Conservation (phyloP, 2,113 vertebrate species). For the Otus sunia region DNA sequence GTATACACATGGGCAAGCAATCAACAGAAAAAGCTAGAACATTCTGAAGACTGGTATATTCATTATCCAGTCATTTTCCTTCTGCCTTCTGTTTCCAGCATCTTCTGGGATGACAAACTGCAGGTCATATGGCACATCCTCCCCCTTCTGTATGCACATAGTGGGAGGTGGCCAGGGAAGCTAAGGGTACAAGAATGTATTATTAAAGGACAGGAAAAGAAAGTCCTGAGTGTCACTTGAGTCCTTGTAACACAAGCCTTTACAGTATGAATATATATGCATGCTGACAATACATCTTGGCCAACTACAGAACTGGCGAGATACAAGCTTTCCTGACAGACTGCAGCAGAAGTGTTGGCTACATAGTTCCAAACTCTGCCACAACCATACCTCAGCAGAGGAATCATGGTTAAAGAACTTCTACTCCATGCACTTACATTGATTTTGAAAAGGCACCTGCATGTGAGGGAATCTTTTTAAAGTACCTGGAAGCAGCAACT, state of each 20-base stretch:
- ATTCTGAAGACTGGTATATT: neutral
- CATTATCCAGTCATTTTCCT: neutral
- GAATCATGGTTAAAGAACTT: neutral
- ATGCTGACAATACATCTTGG: neutral
- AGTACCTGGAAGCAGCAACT: neutral
- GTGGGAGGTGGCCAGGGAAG: neutral
- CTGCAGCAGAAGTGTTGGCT: neutral
- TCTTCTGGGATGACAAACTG: neutral
- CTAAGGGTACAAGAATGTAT: neutral
- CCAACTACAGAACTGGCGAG: neutral
- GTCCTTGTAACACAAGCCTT: neutral
- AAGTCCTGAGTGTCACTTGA: neutral
- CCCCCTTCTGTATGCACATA: rapidly evolving
- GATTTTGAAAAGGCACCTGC: neutral
- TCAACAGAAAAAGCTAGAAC: neutral
- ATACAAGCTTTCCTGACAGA: neutral
- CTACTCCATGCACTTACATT: neutral
- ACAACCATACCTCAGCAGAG: neutral
- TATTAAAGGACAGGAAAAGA: neutral
- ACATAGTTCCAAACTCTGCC: neutral
- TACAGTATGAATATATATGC: neutral
- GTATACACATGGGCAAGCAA: neutral
- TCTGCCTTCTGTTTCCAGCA: neutral
- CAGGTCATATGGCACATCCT: neutral
- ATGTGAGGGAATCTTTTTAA: neutral